These are phyloP conservation scores for Dunckerocampus dactyliophorus DNA, from an alignment of 2,113 vertebrate species.

Conservation along the genomic window DNA sequence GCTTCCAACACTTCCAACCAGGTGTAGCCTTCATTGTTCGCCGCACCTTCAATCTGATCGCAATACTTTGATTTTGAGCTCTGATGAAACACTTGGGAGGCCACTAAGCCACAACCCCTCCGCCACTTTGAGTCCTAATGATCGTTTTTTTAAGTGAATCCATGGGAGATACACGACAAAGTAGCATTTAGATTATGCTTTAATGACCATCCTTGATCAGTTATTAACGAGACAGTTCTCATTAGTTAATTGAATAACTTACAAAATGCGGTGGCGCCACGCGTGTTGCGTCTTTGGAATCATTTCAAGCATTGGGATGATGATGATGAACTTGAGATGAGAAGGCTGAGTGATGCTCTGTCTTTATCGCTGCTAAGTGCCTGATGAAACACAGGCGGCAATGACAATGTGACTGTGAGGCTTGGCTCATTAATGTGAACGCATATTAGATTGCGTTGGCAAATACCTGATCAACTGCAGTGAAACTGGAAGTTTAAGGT, in stretches of 20 bases:
- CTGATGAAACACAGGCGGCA: slow-evolving; percentile 31
- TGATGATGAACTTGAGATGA: slow-evolving; percentile 49
- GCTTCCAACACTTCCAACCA: slow-evolving; percentile 17
- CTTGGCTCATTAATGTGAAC: slow-evolving; percentile 32
- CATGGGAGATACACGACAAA: slow-evolving; percentile 7
- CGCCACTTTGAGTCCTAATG: slow-evolving; percentile 35
- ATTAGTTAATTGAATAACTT: slow-evolving; percentile 62
- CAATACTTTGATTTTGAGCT: slow-evolving; percentile 41
- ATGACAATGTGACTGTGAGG: slow-evolving; percentile 22
- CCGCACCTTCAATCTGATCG: slow-evolving; percentile 38
- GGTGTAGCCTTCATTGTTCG: slow-evolving; percentile 40
- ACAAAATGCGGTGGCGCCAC: slow-evolving; percentile 29
- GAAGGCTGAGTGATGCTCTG: slow-evolving; percentile 32
- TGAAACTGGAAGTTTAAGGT: background rate
- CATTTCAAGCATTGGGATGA: slow-evolving; percentile 44
- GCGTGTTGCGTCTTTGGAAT: slow-evolving; percentile 43
- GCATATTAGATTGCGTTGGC: background rate
- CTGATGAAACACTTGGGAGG: slow-evolving; percentile 38
- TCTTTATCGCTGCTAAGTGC: slow-evolving; percentile 45
- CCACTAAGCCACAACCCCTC: slow-evolving; percentile 16
- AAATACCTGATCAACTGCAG: background rate
- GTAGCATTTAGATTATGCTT: slow-evolving; percentile 31
- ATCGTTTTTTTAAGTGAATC: slow-evolving; percentile 27
- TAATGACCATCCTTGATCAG: slow-evolving; percentile 53
- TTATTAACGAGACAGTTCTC: slow-evolving; percentile 55